Base-by-base conservation (phyloP, 2,888 invertebrate species). In the Eutolmus rufibarbis region DNA sequence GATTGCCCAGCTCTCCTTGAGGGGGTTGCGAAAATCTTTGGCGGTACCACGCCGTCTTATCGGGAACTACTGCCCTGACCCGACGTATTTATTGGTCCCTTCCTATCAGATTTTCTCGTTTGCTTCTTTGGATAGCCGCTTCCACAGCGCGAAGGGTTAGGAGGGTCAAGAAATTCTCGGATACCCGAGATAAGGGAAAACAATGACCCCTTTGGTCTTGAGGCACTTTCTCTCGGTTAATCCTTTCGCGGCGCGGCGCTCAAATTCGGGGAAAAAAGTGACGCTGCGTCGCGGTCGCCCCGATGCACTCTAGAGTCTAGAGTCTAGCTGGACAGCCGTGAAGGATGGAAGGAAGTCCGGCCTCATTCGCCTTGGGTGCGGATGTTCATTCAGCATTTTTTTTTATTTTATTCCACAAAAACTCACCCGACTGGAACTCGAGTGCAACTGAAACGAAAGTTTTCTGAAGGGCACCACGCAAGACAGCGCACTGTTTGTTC, bases 91-190 rank as follows among this genome's bases (percentile, higher is more conserved):
- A 81, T 81, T 81, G 81, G 51, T 81, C 56, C 51, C 51, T 82
- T 57, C 28, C 28, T 40, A 82, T 82, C 37, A 37, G 57, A 82
- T 66, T 82, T 82, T 82, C 66, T 82, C 66, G 31, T 40, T 82
- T 82, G 76, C 76, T 14, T 82, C 37, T 82, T 82, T 57, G 81
- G 57, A 37, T 66, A 82, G 57, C n/a, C 56, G 66, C 81, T 12
- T 46, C 16, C 14, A 46, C 43, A 79, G 23, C 43, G 16, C 19
- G 19, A 86, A 86, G 86, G 86, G 86, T 86, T 86, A 56, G 16
- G 8, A 12, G 74, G 86, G 86, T 56, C 86, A 86, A 86, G 86
- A 86, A 86, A 76, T 86, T 37, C 56, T 86, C 74, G 56, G 51
- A 86, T 37, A 77, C 23, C 77, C 51, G 23, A 19, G 76, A 86